Conservation (phyloP, 2,888 invertebrate species). For the Oasisia sp. region DNA sequence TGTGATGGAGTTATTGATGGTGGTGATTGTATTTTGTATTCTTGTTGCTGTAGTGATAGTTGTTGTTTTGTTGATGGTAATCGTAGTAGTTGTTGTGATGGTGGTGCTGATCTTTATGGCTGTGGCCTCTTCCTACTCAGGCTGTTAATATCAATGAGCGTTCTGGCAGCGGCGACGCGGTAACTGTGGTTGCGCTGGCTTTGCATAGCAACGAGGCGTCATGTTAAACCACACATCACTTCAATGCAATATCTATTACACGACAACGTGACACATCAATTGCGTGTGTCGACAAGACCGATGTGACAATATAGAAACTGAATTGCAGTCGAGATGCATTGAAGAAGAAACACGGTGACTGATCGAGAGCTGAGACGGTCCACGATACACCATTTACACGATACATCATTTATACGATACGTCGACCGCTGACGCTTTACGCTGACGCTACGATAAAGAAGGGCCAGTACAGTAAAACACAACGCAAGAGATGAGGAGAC, state of each 20-base stretch:
- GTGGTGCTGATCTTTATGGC: too few relatives aligned
- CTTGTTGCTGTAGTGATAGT: too few relatives aligned
- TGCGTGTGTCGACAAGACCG: background rate
- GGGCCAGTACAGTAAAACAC: background rate
- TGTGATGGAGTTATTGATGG: too few relatives aligned
- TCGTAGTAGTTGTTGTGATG: background rate
- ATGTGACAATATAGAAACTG: constrained; percentile 10
- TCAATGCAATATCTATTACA: background rate
- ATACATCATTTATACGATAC: background rate
- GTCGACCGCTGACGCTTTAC: background rate
- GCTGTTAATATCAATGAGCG: background rate
- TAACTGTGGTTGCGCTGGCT: background rate
- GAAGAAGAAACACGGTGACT: background rate
- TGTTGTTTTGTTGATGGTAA: background rate
- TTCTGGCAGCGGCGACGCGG: background rate
- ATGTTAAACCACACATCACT: background rate
- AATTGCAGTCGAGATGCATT: background rate
- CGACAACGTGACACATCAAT: background rate
- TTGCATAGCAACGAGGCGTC: background rate
- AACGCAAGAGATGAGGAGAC: too few relatives aligned
- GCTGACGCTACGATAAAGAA: background rate
- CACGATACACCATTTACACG: background rate
- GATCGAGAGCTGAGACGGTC: background rate
- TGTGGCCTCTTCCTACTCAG: too few relatives aligned
- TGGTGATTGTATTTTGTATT: too few relatives aligned